These are phyloP conservation scores for Noctilio leporinus DNA, from an alignment of 2,113 vertebrate species.

Conservation along the genomic window DNA sequence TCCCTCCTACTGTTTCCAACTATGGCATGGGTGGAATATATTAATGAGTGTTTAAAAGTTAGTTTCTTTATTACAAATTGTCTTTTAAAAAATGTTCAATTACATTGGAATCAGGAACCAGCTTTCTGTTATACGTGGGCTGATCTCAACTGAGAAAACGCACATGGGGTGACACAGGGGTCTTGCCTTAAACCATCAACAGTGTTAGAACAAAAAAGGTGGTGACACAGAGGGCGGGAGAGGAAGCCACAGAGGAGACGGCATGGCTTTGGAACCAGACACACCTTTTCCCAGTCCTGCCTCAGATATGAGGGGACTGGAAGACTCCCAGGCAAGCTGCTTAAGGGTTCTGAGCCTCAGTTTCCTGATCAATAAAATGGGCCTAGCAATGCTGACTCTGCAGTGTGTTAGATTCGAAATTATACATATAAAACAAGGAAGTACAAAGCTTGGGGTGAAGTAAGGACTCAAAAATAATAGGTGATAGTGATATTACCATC, in stretches of 20 bases:
- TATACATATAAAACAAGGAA: neutral
- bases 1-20: neutral
- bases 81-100: neutral
- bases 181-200: neutral
- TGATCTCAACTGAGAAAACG: neutral
- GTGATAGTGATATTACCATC: neutral
- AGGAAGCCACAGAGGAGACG: neutral
- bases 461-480: neutral
- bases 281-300: neutral
- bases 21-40: neutral
- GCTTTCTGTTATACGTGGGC: neutral
- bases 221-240: accelerated
- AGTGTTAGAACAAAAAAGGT: neutral
- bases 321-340: neutral
- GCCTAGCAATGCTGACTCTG: neutral
- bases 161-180: neutral
- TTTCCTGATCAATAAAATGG: neutral
- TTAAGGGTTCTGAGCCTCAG: neutral
- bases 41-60: neutral
- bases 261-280: neutral
- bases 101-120: conserved; percentile 6
- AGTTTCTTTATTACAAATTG: neutral
- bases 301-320: neutral
- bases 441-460: neutral
- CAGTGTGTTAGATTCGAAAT: neutral